These are phyloP conservation scores for Charanyca ferruginea DNA, from an alignment of 2,888 invertebrate genomes.

Conservation along the genomic window DNA sequence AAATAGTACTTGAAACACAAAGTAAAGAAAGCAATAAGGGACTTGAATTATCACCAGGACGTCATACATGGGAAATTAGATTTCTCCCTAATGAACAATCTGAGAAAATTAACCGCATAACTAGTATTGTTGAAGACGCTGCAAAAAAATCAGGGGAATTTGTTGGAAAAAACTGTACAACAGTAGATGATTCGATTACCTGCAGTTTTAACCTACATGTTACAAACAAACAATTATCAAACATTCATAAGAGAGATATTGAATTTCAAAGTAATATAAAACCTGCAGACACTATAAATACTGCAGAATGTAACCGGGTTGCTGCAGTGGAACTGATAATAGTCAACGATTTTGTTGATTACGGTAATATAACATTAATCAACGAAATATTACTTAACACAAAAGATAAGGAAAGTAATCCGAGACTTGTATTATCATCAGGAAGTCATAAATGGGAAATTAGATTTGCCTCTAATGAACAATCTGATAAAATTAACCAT, in stretches of 20 bases:
- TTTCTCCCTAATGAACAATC: not conserved
- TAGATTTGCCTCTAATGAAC: not conserved
- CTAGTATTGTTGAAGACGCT: not conserved
- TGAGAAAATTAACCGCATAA: not conserved
- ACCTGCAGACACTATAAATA: too few species aligned
- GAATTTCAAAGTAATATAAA: not conserved
- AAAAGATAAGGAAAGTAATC: not conserved
- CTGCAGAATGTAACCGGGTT: too few species aligned
- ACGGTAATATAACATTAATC: not conserved
- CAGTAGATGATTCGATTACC: not conserved
- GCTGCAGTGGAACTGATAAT: too few species aligned
- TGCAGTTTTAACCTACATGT: not conserved
- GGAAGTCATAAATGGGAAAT: slow-evolving; percentile 31
- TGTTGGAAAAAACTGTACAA: not conserved
- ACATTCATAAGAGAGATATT: slow-evolving; percentile 11
- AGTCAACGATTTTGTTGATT: too few species aligned
- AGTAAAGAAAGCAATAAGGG: not conserved
- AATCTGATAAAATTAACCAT: not conserved
- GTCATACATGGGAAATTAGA: slow-evolving; percentile 31
- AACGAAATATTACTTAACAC: not conserved
- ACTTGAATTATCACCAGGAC: slow-evolving; percentile 1
- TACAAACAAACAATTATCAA: not conserved
- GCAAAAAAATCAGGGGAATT: slow-evolving; percentile 12
- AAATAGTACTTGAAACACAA: slow-evolving; percentile 1
- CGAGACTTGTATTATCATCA: not conserved